Percentiles rank a stretch among this genome's conserved stretches.
Evolutionary conservation across 2,888 invertebrate genomes (phyloP).

Genomic region (Branchipolynoe longqiensis): DNA sequence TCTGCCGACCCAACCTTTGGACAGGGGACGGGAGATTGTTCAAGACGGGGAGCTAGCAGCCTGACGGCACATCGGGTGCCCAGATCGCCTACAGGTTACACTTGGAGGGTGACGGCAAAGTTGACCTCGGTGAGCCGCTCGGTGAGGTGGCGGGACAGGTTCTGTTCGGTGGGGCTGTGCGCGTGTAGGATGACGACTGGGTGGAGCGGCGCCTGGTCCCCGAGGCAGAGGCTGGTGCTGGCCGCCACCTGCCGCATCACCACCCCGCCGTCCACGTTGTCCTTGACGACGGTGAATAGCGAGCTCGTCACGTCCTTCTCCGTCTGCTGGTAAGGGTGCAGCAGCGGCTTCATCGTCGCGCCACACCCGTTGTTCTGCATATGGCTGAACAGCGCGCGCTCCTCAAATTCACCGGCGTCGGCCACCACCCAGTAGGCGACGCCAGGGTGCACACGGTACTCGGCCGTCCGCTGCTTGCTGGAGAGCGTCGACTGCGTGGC

Average conservation of each 20-base stretch:
- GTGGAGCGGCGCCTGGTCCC: neutral
- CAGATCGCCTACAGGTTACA: too few species aligned
- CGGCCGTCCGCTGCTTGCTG: neutral
- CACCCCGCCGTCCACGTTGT: slow-evolving; percentile 31
- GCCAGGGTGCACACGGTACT: slow-evolving; percentile 31
- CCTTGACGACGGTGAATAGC: slow-evolving; percentile 32
- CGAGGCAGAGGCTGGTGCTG: neutral
- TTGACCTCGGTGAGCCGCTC: neutral
- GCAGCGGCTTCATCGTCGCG: slow-evolving; percentile 42
- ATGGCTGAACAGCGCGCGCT: neutral
- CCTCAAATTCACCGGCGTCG: neutral
- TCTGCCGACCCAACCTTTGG: too few species aligned
- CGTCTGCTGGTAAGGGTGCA: slow-evolving; percentile 16
- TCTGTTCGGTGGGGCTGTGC: neutral
- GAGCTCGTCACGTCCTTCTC: slow-evolving; percentile 31
- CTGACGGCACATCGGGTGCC: too few species aligned
- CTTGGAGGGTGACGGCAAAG: neutral
- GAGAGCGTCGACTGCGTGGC: slow-evolving; percentile 43
- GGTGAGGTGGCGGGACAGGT: neutral
- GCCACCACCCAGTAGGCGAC: slow-evolving; percentile 34
- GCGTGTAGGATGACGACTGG: neutral
- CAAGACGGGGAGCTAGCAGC: too few species aligned
- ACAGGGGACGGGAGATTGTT: too few species aligned
- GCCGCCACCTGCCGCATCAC: neutral
- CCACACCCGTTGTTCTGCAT: slow-evolving; percentile 27